Evolutionary conservation across 1,140 invertebrate species (phyloP), one percentile per base, ranked within the genome.

Genomic region (Coelopa frigida): DNA sequence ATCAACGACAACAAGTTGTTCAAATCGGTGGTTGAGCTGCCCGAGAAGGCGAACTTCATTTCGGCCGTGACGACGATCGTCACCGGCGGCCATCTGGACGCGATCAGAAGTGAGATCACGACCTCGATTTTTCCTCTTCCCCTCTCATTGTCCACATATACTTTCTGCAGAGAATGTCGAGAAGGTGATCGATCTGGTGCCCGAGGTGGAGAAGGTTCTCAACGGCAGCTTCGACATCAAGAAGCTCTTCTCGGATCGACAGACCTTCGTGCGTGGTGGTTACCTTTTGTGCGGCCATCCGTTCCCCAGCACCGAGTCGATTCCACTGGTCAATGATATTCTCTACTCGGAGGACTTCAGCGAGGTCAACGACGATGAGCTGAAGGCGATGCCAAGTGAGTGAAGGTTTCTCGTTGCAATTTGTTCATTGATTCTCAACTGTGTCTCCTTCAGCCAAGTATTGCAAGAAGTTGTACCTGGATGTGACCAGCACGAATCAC

Each of bases 361-460:
- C 35, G 63, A 61, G 20, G 43, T 51, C 2, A 66, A 64, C 22
- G 56, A 68, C 5, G 59, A 70, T 2, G 74, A 73, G 8, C 72
- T 80, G n/a, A 61, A 76, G 24, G 73, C 73, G 0, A 59, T 82
- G 51, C 80, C 80, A 14, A 80, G 79, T 82, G 56, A 68, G 74
- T 58, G 18, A 36, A 17, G 5, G 27, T 45, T 45, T 18, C 21
- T 36, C 29, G 31, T 31, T 39, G 31, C n/a, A 4, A 5, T 26
- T 22, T 10, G 15, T 10, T 46, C 17, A 38, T n/a, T 37, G 3
- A 21, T 18, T 8, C 6, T 32, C 23, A 14, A 29, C 22, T 31
- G 44, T 26, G 10, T 36, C 7, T 18, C 45, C 57, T 52, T 1
- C 52, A 81, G 79, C 76, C 4, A 74, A 79, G 7, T 81, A 78